A percentile compares a stretch with the other conserved stretches of the same genome.
Conservation (phyloP, 2,797 vertebrate genomes). For the Tokudaia tokunoshimensis region DNA sequence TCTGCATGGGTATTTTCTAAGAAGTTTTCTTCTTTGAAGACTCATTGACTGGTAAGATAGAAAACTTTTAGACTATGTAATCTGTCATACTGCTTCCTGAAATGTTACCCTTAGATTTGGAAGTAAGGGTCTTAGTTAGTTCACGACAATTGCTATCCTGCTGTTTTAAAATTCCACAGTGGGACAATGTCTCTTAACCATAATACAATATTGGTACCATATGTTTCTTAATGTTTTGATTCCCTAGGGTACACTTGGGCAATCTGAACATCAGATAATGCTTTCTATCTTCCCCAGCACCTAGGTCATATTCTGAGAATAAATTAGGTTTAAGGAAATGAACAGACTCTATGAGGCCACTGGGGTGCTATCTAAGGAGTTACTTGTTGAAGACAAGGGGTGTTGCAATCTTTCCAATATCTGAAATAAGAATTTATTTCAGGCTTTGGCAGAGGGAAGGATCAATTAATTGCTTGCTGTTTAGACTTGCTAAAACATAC, state of each 20-base stretch:
- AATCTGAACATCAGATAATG: conserved; percentile 78
- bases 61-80: conserved; percentile 1
- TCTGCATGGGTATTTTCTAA: neutral
- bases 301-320: conserved; percentile 76
- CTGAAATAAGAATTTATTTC: conserved; percentile 74
- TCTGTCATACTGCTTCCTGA: conserved; percentile 14
- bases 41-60: conserved; percentile 1
- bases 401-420: conserved; percentile 69
- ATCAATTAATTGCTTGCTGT: conserved; percentile 31
- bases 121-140: conserved; percentile 33
- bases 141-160: conserved; percentile 51
- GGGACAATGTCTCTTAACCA: conserved; percentile 65
- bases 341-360: conserved; percentile 67
- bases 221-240: conserved; percentile 77
- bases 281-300: conserved; percentile 66
- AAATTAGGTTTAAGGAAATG: conserved; percentile 78
- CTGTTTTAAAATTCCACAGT: conserved; percentile 79
- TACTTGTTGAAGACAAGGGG: conserved; percentile 60
- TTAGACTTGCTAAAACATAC: conserved; percentile 36
- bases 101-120: conserved; percentile 66
- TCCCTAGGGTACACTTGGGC: conserved; percentile 65
- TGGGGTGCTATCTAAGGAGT: conserved; percentile 73
- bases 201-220: conserved; percentile 76
- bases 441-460: conserved; percentile 47
- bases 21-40: conserved; percentile 51